These are phyloP conservation scores for Rhogogaster chlorosoma DNA, from an alignment of 2,888 invertebrate genomes.

Conservation along the genomic window DNA sequence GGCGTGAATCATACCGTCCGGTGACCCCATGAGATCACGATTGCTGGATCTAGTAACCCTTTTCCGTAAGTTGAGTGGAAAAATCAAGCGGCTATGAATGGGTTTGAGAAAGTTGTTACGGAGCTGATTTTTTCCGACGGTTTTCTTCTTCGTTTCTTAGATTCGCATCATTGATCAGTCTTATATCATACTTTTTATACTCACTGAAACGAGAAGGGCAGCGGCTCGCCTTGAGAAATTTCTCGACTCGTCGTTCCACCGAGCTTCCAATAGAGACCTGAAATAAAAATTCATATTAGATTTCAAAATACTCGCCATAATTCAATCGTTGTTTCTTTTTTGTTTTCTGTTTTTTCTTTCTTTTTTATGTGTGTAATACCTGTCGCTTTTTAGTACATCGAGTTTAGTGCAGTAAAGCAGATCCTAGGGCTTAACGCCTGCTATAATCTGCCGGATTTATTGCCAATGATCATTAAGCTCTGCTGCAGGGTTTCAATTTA, in stretches of 20 bases:
- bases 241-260: slow-evolving; percentile 82
- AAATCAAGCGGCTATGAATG: not conserved
- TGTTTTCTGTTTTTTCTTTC: not conserved
- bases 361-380: not conserved
- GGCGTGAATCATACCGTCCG: slow-evolving; percentile 27
- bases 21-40: slow-evolving; percentile 23
- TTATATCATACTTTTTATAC: slow-evolving; percentile 62
- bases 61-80: not conserved
- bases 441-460: slow-evolving; percentile 8
- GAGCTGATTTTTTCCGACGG: not conserved
- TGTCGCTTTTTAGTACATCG: slow-evolving; percentile 12
- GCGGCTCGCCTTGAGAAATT: slow-evolving; percentile 82
- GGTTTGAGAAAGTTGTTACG: not conserved
- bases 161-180: not conserved
- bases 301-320: not conserved
- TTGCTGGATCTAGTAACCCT: slow-evolving; percentile 14
- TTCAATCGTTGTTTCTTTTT: not conserved
- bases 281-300: slow-evolving; percentile 55
- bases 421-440: not conserved
- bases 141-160: not conserved
- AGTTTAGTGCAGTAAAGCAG: not conserved
- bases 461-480: slow-evolving; percentile 19
- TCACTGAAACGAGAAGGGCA: slow-evolving; percentile 82
- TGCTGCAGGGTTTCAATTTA: not conserved
- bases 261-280: slow-evolving; percentile 80